Base-by-base conservation (phyloP, 2,113 vertebrate genomes). In the Coracopsis vasa region DNA sequence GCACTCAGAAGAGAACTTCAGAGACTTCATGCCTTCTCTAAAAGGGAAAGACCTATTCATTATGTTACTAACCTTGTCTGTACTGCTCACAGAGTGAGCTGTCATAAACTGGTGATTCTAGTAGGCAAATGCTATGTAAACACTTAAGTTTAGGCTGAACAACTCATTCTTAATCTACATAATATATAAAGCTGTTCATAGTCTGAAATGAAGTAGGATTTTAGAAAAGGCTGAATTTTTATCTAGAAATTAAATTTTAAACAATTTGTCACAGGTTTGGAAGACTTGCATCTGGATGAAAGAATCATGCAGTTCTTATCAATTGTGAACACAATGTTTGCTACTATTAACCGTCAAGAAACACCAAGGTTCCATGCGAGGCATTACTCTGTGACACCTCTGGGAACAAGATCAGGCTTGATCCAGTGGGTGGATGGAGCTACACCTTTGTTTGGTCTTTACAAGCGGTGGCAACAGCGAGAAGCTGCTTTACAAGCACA, bases 391-490 rank as follows among this genome's bases (percentile, higher is more conserved):
- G 99, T 99, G 92, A 99, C 99, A 1, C 99, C 99, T 0, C 98
- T 99, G 16, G 99, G 99, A n/a, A 99, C 99, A 0, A 97, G 99
- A 7, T 99, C 99, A 0, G 99, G 99, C 25, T 98, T 99, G 39
- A 99, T 99, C 95, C 99, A 99, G 98, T 99, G 99, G 99, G 99
- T 99, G 77, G 99, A 99, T 51, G 99, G 99, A 78, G 99, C 99
- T 75, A 99, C 99, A 0, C 99, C 99, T 6, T 97, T 99, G 2
- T 99, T 99, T 92, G 99, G 99, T 27, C 99, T 99, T 44, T 99
- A 99, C 93, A 99, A 99, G 88, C 98, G 99, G 71, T 99, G 99
- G 99, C 99, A 99, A 84, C 99, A 99, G 90, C 98, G 99, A 31
- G 99, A 99, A 92, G 99, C 99, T 20, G 98, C 99, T 67, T 96